Percentiles rank a stretch among this genome's conserved stretches.
Conservation (phyloP, 2,797 vertebrate species). For the Poeciliopsis gracilis region DNA sequence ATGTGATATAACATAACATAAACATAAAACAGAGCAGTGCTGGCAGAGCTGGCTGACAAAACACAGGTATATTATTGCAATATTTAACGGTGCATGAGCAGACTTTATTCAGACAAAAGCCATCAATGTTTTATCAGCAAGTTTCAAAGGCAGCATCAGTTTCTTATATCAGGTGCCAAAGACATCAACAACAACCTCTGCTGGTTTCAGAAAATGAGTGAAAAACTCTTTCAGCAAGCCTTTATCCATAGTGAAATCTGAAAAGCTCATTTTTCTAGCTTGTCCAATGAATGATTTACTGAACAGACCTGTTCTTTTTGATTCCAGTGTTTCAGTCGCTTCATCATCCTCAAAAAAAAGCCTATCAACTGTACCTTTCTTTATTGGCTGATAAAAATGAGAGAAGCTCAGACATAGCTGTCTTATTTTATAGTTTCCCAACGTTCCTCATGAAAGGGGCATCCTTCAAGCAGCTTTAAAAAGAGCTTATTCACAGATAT, state of each 20-base stretch:
- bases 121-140: constrained; percentile 45
- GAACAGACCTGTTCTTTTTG: background rate
- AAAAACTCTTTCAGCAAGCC: constrained; percentile 24
- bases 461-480: background rate
- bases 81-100: constrained; percentile 1
- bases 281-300: constrained; percentile 8
- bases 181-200: constrained; percentile 45
- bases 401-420: background rate
- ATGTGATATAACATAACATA: constrained; percentile 49
- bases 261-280: constrained; percentile 14
- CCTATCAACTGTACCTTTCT: background rate
- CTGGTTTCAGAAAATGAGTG: constrained; percentile 32
- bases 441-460: background rate
- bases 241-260: constrained; percentile 16
- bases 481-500: constrained; percentile 1
- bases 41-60: constrained; percentile 26
- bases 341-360: background rate
- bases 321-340: background rate
- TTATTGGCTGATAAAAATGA: background rate
- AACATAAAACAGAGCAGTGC: constrained; percentile 37
- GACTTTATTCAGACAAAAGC: constrained; percentile 39
- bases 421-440: background rate
- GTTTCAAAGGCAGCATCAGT: constrained; percentile 40
- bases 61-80: constrained; percentile 17
- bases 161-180: constrained; percentile 60